These are phyloP conservation scores for Colaptes auratus DNA, from an alignment of 2,113 vertebrate genomes.

Conservation along the genomic window DNA sequence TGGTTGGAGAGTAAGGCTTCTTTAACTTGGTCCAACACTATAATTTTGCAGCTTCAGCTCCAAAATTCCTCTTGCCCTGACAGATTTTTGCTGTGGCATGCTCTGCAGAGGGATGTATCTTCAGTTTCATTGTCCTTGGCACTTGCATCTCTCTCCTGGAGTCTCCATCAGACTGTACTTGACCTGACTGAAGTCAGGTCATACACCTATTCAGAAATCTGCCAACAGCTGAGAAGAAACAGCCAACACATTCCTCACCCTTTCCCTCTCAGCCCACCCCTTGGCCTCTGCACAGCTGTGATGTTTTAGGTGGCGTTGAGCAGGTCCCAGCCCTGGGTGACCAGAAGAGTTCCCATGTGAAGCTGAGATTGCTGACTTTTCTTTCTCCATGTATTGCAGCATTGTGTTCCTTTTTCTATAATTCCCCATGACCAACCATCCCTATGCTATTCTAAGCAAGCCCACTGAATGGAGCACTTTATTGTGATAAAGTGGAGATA, in stretches of 20 bases:
- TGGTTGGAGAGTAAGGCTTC: background rate
- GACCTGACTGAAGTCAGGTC: background rate
- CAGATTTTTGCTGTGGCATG: background rate
- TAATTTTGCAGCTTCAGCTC: background rate
- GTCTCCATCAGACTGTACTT: background rate
- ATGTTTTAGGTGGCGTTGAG: background rate
- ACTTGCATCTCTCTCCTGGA: background rate
- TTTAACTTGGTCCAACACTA: background rate
- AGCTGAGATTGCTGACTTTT: background rate
- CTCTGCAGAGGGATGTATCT: background rate
- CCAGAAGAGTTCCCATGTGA: background rate
- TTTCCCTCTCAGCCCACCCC: background rate
- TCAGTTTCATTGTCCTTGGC: background rate
- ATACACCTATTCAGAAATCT: background rate
- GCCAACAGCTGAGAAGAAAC: background rate
- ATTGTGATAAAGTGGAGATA: background rate
- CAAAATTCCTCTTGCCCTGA: background rate
- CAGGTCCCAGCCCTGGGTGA: background rate
- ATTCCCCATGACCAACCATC: background rate
- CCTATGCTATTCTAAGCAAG: background rate
- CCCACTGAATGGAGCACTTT: background rate
- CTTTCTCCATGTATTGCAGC: background rate
- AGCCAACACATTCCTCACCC: rapidly evolving
- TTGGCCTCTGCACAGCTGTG: rapidly evolving
- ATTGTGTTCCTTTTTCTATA: background rate